Percentiles rank a stretch among this genome's conserved stretches.
These are phyloP conservation scores for Poeciliopsis occidentalis DNA, from an alignment of 2,113 vertebrate genomes.

Conservation along the genomic window DNA sequence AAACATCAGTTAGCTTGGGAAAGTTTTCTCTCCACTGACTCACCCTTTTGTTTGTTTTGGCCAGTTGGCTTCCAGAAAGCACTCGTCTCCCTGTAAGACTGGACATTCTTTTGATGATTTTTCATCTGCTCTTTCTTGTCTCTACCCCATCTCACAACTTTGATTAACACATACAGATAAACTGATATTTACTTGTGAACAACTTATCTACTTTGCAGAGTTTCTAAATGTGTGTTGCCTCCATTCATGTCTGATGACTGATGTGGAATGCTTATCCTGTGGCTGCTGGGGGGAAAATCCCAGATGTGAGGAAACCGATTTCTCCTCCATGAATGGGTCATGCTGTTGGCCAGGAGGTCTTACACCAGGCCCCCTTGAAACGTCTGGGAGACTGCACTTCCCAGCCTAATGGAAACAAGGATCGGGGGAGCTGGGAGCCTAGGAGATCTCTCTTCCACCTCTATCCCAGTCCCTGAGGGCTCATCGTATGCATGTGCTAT, in stretches of 20 bases:
- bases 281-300: conserved; percentile 71
- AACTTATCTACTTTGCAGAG: conserved; percentile 29
- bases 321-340: conserved; percentile 63
- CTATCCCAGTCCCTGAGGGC: conserved; percentile 66
- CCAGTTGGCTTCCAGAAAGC: conserved; percentile 28
- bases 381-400: conserved; percentile 73
- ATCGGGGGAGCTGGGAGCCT: conserved; percentile 47
- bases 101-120: not conserved
- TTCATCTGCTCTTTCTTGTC: conserved; percentile 10
- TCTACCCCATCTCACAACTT: not conserved
- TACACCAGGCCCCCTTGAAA: conserved; percentile 56
- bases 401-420: conserved; percentile 80
- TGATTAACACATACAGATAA: conserved; percentile 41
- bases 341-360: conserved; percentile 67
- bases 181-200: conserved; percentile 36
- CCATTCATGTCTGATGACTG: conserved; percentile 56
- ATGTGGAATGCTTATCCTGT: conserved; percentile 61
- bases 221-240: conserved; percentile 28
- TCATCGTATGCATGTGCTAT: conserved; percentile 80
- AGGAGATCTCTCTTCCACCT: conserved; percentile 50
- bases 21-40: conserved; percentile 62
- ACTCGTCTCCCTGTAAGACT: conserved; percentile 20
- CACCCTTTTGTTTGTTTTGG: conserved; percentile 70
- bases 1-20: conserved; percentile 72
- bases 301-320: conserved; percentile 70